Evolutionary conservation across 2,888 invertebrate species (phyloP).

Genomic region (Volucella inflata): DNA sequence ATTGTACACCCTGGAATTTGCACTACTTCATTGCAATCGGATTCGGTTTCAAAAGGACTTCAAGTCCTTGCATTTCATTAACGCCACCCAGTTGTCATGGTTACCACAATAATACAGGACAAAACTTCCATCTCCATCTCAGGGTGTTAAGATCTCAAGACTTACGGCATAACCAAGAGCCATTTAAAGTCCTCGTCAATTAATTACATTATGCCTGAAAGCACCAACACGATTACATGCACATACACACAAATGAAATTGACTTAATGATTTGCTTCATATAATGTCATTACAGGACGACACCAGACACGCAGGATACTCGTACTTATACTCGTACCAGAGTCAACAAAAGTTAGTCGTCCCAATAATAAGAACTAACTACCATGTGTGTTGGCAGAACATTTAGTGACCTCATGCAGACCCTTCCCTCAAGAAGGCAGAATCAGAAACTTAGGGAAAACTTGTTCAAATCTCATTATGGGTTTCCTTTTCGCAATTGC

Average conservation of each 20-base stretch:
- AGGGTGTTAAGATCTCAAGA: conserved; percentile 35
- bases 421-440: not conserved
- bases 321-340: conserved; percentile 2
- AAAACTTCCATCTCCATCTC: conserved; percentile 12
- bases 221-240: conserved; percentile 3
- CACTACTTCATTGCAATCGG: not conserved
- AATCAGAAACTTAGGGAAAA: conserved; percentile 24
- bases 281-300: conserved; percentile 31
- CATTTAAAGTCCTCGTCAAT: conserved; percentile 64
- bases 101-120: conserved; percentile 1
- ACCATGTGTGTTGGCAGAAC: conserved; percentile 19
- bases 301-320: not conserved
- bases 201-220: conserved; percentile 58
- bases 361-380: conserved; percentile 24
- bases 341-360: conserved; percentile 27
- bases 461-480: conserved; percentile 60
- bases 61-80: conserved; percentile 24
- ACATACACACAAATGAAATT: conserved; percentile 44
- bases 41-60: conserved; percentile 6
- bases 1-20: conserved; percentile 21
- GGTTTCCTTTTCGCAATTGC: conserved; percentile 34
- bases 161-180: conserved; percentile 64
- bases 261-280: conserved; percentile 56
- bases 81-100: conserved; percentile 4
- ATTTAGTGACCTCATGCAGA: conserved; percentile 23